Conservation (phyloP, 1,140 invertebrate species). For the Drosophila baimaii region DNA sequence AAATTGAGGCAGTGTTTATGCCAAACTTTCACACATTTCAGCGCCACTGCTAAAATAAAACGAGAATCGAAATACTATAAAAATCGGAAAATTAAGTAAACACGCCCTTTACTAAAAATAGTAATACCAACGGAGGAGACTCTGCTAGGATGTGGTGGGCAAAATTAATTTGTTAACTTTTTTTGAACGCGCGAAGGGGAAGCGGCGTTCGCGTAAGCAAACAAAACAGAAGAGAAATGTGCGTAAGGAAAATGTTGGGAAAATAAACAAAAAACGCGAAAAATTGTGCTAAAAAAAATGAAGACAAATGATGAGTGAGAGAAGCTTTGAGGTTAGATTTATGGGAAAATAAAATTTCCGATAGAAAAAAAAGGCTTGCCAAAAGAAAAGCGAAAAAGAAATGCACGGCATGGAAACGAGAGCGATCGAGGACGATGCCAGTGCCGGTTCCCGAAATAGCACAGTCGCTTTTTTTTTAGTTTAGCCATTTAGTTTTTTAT, state of each 20-base stretch:
- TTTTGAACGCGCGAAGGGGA: conserved; percentile 30
- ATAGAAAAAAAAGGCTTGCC: conserved; percentile 45
- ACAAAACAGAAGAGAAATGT: conserved; percentile 68
- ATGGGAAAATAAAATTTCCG: conserved; percentile 76
- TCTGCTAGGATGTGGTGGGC: conserved; percentile 13
- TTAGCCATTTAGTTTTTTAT: conserved; percentile 46
- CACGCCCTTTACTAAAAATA: conserved; percentile 78
- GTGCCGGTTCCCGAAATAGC: conserved; percentile 60
- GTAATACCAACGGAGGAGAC: conserved; percentile 21
- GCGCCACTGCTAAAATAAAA: conserved; percentile 48
- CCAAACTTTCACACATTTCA: conserved; percentile 64
- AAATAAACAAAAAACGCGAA: conserved; percentile 71
- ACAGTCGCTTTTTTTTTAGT: conserved; percentile 55
- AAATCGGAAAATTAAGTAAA: conserved; percentile 68
- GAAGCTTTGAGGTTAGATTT: conserved; percentile 76
- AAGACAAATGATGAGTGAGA: conserved; percentile 80
- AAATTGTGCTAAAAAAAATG: conserved; percentile 63
- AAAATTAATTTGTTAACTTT: conserved; percentile 61
- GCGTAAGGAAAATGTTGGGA: conserved; percentile 58
- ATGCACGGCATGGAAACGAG: conserved; percentile 63
- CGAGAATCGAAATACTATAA: conserved; percentile 61
- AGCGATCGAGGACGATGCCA: conserved; percentile 55
- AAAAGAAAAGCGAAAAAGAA: conserved; percentile 45
- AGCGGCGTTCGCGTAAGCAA: conserved; percentile 53
- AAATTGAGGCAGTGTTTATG: conserved; percentile 66